Base-by-base conservation (phyloP, 2,113 vertebrate genomes). In the Elachura formosa region DNA sequence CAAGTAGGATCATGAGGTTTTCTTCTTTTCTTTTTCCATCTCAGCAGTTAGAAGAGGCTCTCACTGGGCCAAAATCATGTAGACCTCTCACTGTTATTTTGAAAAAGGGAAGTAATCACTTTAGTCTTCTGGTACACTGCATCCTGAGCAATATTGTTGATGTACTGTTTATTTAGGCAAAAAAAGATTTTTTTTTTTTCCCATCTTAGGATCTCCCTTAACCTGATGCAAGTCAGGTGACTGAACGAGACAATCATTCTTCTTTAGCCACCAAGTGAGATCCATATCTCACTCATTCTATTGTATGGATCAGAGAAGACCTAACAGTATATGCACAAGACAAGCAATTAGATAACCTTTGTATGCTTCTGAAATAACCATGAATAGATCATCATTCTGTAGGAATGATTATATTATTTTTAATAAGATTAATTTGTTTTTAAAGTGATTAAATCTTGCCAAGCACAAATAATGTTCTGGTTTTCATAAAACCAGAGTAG, bases 1-100 rank as follows among this genome's bases (percentile, higher is more conserved):
- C 5, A 52, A 61, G 21, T 17, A 54, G 16, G 52, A 55, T 20
- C 0, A 0, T 31, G 16, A 23, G 2, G 34, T 73, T 87, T 28
- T 46, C 9, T 69, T 9, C 26, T 63, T 64, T 85, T 34, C 26
- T 16, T 82, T 49, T 79, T 76, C 17, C 20, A 43, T 38, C 19
- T 62, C 24, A 3, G 2, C 31, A 41, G 29, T 54, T 26, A 7
- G 8, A 41, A 62, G 29, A 22, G 51, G 14, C 14, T 69, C n/a
- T 68, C 1, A 0, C 4, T 68, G 46, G 36, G 36, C 45, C 20
- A 34, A 52, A 85, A 25, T 18, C 8, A 8, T 21, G 29, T 12
- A 55, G 24, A 56, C 8, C 34, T 64, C 34, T 69, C 41, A 24
- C 29, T 38, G 21, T 26, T 3, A 0, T 4, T 10, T 58, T 69